Conservation (phyloP, 2,797 vertebrate species). For the Echeneis naucrates region DNA sequence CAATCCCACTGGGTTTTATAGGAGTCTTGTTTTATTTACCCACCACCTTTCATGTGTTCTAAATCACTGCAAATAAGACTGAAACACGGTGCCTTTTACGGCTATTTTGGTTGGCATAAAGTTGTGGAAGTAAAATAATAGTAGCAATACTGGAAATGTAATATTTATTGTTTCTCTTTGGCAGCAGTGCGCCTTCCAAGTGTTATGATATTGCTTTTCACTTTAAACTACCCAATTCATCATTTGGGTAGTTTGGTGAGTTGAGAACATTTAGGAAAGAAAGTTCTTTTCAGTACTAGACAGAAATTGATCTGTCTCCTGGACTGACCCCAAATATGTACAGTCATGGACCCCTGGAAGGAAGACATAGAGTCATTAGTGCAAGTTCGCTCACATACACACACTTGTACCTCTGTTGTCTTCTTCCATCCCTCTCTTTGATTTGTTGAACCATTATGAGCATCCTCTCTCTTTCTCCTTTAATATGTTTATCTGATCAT, state of each 20-base stretch:
- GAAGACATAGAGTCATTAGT: slow-evolving; percentile 15
- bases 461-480: slow-evolving; percentile 37
- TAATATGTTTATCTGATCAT: slow-evolving; percentile 50
- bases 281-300: not conserved
- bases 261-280: not conserved
- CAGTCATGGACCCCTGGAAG: slow-evolving; percentile 19
- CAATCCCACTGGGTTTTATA: too few relatives aligned
- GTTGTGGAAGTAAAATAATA: not conserved
- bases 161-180: slow-evolving; percentile 1
- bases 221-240: not conserved
- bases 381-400: not conserved
- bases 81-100: slow-evolving; percentile 31
- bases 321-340: not conserved
- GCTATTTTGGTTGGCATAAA: slow-evolving; percentile 13
- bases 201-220: not conserved
- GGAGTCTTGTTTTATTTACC: slow-evolving; percentile 19
- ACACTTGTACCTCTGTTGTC: not conserved
- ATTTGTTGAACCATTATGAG: slow-evolving; percentile 48
- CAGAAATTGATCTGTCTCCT: slow-evolving; percentile 35
- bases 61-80: slow-evolving; percentile 33
- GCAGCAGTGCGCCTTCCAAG: not conserved
- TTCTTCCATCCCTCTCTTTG: slow-evolving; percentile 23
- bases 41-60: slow-evolving; percentile 36
- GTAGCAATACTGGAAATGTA: slow-evolving; percentile 1
- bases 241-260: not conserved